Evolutionary conservation across 2,888 invertebrate species (phyloP), one percentile per base, ranked within the genome.

Genomic region (Mycalesis mineus): DNA sequence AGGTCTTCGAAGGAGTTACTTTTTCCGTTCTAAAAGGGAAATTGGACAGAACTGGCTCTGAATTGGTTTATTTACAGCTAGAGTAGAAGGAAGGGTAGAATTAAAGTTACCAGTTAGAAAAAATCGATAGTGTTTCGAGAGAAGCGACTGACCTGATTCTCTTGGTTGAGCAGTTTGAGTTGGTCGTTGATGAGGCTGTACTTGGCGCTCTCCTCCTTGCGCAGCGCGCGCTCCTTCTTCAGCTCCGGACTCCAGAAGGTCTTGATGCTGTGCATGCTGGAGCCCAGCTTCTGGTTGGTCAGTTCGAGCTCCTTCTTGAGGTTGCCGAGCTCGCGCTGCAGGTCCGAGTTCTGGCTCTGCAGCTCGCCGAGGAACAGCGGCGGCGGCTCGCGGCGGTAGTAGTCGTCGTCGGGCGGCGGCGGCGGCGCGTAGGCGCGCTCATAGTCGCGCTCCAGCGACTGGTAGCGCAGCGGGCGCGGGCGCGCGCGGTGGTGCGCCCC

Each of bases 221-320:
- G 92, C 72, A 98, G 84, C 52, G 98, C 97, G 66, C 99, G 91
- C 89, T 99, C 99, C 88, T 98, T 98, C 91, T 99, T 99, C 83
- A 99, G 91, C 91, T 99, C 99, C 15, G 99, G 99, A 80, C 98
- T 98, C 99, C 99, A 99, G 90, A 99, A 99, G 56, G 98, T 99
- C 91, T 99, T 99, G 87, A 99, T 99, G 89, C 98, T 98, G 91
- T 99, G 98, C 98, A 99, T 99, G 75, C 97, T 97, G 79, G 98
- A 98, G 82, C 97, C 97, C 73, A 99, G 92, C 89, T 99, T 99
- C 90, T 98, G 98, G 86, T 98, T 98, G 68, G 98, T 97, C 78
- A 97, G 91, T 91, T 98, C 98, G 76, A 98, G 92, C 80, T 98
- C 98, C 81, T 97, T 96, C 88, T 97, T 97, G 68, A 97, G 92